phyloP scores from a whole-genome alignment of 2,797 vertebrate genomes.

The Margarornis squamiger region DNA sequence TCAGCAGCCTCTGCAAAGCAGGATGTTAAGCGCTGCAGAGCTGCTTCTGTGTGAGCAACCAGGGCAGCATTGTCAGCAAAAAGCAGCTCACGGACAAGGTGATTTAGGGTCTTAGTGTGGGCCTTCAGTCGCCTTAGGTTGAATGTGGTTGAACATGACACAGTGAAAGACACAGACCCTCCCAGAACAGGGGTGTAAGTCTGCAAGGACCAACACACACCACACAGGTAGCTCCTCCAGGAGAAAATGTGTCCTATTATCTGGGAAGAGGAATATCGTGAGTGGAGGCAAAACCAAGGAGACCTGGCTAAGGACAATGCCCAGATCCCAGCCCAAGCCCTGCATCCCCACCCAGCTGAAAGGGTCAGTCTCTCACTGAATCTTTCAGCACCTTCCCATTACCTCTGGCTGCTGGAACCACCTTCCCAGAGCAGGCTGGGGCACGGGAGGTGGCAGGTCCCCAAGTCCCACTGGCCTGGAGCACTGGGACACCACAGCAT shows the following conservation, averaged over 20 bases:
- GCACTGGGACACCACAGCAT: neutral
- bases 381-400: neutral
- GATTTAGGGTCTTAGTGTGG: too few relatives aligned
- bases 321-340: neutral
- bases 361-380: neutral
- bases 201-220: neutral
- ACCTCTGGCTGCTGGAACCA: neutral
- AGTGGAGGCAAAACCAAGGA: neutral
- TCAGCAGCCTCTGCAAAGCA: too few relatives aligned
- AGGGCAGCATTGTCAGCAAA: too few relatives aligned
- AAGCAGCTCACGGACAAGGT: too few relatives aligned
- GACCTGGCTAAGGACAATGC: neutral
- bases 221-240: neutral
- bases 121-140: too few relatives aligned
- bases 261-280: neutral
- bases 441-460: neutral
- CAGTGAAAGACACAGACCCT: fast-evolving
- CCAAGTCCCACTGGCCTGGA: neutral
- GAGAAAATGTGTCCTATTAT: neutral
- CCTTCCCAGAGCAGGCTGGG: neutral
- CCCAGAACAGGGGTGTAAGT: neutral
- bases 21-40: too few relatives aligned
- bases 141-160: neutral
- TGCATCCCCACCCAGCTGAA: neutral
- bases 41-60: too few relatives aligned